These are phyloP conservation scores for Zingel zingel DNA, from an alignment of 2,113 vertebrate genomes.

Conservation along the genomic window DNA sequence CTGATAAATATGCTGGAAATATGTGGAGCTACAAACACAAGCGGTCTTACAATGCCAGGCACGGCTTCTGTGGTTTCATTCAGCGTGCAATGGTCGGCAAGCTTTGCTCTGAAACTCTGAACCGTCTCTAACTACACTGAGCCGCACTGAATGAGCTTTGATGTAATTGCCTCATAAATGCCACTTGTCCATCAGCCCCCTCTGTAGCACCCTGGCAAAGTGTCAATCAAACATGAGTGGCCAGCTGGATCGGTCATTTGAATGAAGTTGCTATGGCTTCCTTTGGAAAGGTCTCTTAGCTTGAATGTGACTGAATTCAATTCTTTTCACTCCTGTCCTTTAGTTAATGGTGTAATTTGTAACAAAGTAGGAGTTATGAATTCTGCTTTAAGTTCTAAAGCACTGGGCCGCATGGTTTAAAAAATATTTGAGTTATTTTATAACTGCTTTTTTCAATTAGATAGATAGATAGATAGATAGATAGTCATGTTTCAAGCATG, in stretches of 20 bases:
- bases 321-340: constrained; percentile 30
- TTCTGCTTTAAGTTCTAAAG: constrained; percentile 14
- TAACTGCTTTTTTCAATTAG: not conserved
- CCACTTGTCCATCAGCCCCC: constrained; percentile 83
- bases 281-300: constrained; percentile 49
- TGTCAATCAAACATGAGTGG: constrained; percentile 81
- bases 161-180: constrained; percentile 87
- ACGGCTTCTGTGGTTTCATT: constrained; percentile 56
- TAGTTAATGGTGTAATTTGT: constrained; percentile 30
- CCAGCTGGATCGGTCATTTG: constrained; percentile 67
- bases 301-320: constrained; percentile 55
- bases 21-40: constrained; percentile 62
- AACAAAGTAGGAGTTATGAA: constrained; percentile 32
- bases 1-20: constrained; percentile 76
- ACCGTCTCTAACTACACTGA: constrained; percentile 39
- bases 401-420: not conserved
- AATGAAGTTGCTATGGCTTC: constrained; percentile 63
- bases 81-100: constrained; percentile 47
- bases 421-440: constrained; percentile 29
- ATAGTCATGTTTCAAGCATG: not conserved
- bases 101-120: constrained; percentile 41
- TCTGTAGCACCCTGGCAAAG: constrained; percentile 69
- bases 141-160: constrained; percentile 73
- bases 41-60: constrained; percentile 59
- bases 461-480: not conserved